Evolutionary conservation across 23 tunicate species (phyloP), one percentile per base, ranked within the genome.

Genomic region (Pegea sp.): DNA sequence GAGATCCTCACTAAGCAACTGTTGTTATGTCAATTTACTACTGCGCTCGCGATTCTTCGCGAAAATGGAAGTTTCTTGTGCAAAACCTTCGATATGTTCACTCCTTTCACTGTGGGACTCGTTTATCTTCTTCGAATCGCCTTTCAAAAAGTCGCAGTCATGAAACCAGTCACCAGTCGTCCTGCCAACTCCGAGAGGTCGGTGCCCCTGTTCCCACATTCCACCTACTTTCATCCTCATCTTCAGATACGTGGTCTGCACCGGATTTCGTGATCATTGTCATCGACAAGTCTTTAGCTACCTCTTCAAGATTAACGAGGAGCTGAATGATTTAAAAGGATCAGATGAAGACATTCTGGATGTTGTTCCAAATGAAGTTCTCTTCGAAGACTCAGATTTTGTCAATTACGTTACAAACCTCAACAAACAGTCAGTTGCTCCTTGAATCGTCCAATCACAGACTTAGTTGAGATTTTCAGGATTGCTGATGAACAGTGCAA

Each of bases 181-280:
- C 95, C 95, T 1, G 95, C 95, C 3, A 84, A 84, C 44, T 84
- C 95, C 0, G 95, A 84, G 52, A 73, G 95, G 92, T 71, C n/a
- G 7, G 24, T 34, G 6, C 20, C 5, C 28, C 24, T 8, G n/a
- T n/a, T n/a, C n/a, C n/a, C n/a, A n/a, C n/a, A n/a, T n/a, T n/a
- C n/a, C n/a, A n/a, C n/a, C n/a, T n/a, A n/a, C n/a, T n/a, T n/a
- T n/a, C n/a, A n/a, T 27, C 4, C 3, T 53, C 4, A 5, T 24
- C 3, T 31, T 2, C 44, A 79, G 92, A 57, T 84, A 84, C 31
- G 95, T 72, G 2, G 69, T 84, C n/a, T 84, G 95, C 63, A 60
- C 64, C 31, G 95, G 84, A 2, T 84, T 59, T 30, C 49, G 84
- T 7, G 95, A 84, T 44, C 13, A 55, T 5, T 59, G 50, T 3